These are phyloP conservation scores for Accipiter cooperii DNA, from an alignment of 2,113 vertebrate species.

Conservation along the genomic window DNA sequence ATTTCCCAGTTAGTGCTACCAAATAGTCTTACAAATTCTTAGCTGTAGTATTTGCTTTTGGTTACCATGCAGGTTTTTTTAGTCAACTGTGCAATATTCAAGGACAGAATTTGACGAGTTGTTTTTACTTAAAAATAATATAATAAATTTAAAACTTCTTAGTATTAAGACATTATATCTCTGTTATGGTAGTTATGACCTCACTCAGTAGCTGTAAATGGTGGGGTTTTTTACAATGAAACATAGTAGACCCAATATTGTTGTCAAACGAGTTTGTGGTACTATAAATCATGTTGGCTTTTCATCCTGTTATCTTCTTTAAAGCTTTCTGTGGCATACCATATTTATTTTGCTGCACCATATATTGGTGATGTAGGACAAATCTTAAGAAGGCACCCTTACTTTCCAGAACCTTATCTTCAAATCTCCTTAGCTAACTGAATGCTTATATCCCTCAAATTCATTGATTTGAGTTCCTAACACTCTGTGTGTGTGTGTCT, in stretches of 20 bases:
- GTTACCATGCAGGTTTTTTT: neutral
- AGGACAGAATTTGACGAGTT: neutral
- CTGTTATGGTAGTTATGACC: neutral
- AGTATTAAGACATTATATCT: neutral
- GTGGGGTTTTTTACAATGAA: neutral
- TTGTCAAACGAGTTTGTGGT: neutral
- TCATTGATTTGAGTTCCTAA: neutral
- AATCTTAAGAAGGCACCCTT: neutral
- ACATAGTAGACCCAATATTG: neutral
- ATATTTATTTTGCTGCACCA: neutral
- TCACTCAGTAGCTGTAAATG: neutral
- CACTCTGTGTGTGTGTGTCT: neutral
- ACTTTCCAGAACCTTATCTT: neutral
- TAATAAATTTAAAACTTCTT: neutral
- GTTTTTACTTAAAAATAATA: neutral
- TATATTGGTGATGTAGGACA: neutral
- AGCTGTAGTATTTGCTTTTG: neutral
- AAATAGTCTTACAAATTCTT: neutral
- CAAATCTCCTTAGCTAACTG: neutral
- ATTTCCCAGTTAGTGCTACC: neutral
- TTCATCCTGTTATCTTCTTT: neutral
- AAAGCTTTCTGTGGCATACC: neutral
- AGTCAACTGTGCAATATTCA: neutral
- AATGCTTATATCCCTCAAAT: neutral
- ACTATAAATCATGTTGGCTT: neutral